phyloP scores from a whole-genome alignment of 2,888 invertebrate genomes.

The Drosophila lacicola region DNA sequence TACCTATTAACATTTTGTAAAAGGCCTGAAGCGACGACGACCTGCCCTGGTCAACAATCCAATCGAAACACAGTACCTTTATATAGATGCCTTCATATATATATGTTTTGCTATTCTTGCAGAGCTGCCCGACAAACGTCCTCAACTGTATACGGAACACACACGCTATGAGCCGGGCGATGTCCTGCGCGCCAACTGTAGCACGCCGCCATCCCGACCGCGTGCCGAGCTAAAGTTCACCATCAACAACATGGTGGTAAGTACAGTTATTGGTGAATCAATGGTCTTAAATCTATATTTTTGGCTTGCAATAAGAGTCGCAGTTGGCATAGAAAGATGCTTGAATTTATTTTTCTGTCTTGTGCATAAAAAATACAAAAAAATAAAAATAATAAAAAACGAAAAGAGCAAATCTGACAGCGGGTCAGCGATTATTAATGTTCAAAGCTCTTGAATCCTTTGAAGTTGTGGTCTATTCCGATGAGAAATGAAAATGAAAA shows the following conservation, averaged over 20 bases:
- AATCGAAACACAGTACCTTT: constrained; percentile 40
- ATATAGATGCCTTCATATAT: background rate
- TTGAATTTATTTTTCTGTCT: constrained; percentile 11
- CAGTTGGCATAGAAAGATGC: constrained; percentile 11
- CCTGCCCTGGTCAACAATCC: constrained; percentile 20
- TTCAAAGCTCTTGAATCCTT: constrained; percentile 53
- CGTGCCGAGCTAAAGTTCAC: constrained; percentile 90
- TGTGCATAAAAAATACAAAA: background rate
- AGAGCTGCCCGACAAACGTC: constrained; percentile 90
- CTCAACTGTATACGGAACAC: constrained; percentile 89
- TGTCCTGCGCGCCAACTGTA: constrained; percentile 91
- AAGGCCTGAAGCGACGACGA: constrained; percentile 2
- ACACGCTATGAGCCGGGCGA: constrained; percentile 92
- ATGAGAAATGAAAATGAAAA: constrained; percentile 68
- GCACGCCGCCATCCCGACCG: constrained; percentile 91
- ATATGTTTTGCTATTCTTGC: constrained; percentile 61
- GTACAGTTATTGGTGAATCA: constrained; percentile 78
- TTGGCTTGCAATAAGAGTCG: background rate
- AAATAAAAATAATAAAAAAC: constrained; percentile 2
- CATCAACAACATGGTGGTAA: constrained; percentile 92
- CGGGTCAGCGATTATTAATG: constrained; percentile 69
- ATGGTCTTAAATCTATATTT: constrained; percentile 5
- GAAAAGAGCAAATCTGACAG: constrained; percentile 50
- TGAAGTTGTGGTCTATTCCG: constrained; percentile 57
- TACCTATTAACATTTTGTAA: constrained; percentile 44